Evolutionary conservation across 2,888 invertebrate species (phyloP).

Genomic region (Mimachlamys varia): DNA sequence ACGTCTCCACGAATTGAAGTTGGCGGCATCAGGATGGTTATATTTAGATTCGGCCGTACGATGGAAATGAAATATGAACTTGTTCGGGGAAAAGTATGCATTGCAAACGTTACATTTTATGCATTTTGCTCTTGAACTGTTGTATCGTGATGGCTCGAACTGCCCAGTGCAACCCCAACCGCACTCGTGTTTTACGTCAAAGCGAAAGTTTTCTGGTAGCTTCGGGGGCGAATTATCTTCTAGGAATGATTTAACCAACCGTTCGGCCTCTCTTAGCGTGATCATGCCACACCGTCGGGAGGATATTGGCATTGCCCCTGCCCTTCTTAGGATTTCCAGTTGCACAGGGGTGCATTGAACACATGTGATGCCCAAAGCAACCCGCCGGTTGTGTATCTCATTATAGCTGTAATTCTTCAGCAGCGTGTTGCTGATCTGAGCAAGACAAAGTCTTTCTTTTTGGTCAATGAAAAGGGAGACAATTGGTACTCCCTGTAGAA

Average conservation of each 20-base stretch:
- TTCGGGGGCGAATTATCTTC: constrained; percentile 85
- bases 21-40: constrained; percentile 98
- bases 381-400: constrained; percentile 95
- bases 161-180: constrained; percentile 95
- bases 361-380: constrained; percentile 94
- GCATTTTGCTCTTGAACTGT: constrained; percentile 94
- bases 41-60: constrained; percentile 85
- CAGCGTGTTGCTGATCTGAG: constrained; percentile 97
- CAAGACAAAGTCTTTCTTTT: constrained; percentile 94
- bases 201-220: constrained; percentile 97
- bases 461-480: constrained; percentile 96
- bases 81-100: constrained; percentile 98
- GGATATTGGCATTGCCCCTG: constrained; percentile 84
- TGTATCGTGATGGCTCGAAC: constrained; percentile 83
- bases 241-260: constrained; percentile 97
- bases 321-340: constrained; percentile 94
- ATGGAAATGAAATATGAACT: constrained; percentile 99
- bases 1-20: constrained; percentile 98
- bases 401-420: constrained; percentile 98
- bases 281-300: constrained; percentile 91
- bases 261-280: constrained; percentile 92
- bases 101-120: constrained; percentile 96
- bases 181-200: constrained; percentile 95
- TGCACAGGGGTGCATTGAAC: constrained; percentile 97
- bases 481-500: constrained; percentile 94